Evolutionary conservation across 2,888 invertebrate genomes (phyloP).

Genomic region (Mythimna vitellina): DNA sequence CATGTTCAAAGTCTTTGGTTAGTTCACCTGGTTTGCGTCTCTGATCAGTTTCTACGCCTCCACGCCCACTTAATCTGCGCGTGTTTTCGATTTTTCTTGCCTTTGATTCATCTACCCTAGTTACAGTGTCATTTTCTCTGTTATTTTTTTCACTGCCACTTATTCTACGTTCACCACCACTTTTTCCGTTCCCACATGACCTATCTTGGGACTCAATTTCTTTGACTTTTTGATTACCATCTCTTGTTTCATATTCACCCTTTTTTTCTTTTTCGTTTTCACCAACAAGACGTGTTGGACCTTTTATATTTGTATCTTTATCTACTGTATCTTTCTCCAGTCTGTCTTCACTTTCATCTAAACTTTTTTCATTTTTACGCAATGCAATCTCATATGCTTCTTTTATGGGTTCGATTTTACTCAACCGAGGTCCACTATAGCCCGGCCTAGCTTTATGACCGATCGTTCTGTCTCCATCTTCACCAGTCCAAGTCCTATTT

Average conservation of each 20-base stretch:
- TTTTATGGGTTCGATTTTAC: constrained; percentile 5
- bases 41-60: neutral
- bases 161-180: neutral
- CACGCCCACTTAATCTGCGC: neutral
- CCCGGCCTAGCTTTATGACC: neutral
- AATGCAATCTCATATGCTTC: neutral
- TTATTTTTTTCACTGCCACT: neutral
- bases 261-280: constrained; percentile 7
- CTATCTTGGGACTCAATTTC: constrained; percentile 4
- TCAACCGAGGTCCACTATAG: neutral
- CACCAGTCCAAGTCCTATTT: neutral
- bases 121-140: neutral
- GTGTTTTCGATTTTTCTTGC: constrained; percentile 2
- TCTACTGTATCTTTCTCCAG: neutral
- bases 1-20: neutral
- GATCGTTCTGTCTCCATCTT: neutral
- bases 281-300: neutral
- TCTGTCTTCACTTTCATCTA: neutral
- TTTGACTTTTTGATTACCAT: neutral
- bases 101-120: neutral
- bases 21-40: neutral
- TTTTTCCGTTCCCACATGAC: neutral
- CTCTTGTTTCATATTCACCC: neutral
- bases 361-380: neutral
- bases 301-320: neutral